Conservation (phyloP, 2,888 invertebrate genomes). For the Fragum fragum region DNA sequence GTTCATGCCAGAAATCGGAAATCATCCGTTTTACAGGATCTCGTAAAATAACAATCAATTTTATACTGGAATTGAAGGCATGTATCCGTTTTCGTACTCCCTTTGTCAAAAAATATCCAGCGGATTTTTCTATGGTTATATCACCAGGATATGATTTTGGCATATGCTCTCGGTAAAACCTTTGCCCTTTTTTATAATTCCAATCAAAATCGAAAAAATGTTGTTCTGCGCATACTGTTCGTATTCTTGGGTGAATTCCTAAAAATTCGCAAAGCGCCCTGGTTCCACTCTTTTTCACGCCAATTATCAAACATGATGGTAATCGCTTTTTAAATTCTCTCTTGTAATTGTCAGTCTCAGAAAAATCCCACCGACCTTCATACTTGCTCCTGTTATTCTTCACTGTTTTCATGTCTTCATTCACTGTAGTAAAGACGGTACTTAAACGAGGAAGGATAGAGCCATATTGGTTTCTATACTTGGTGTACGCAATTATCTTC, state of each 20-base stretch:
- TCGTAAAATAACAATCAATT: constrained; percentile 5
- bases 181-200: background rate
- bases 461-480: too few species aligned
- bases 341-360: too few species aligned
- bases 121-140: constrained; percentile 1
- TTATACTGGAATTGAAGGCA: background rate
- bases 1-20: background rate
- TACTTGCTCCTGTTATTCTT: too few species aligned
- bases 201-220: background rate
- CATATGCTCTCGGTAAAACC: background rate
- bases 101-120: background rate
- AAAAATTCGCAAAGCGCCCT: background rate
- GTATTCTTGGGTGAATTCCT: background rate
- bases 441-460: too few species aligned
- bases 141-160: background rate
- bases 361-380: too few species aligned
- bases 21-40: background rate
- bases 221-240: background rate
- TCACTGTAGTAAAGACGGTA: too few species aligned
- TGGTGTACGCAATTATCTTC: too few species aligned
- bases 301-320: background rate
- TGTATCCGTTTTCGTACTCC: background rate
- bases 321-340: background rate
- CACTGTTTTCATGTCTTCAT: too few species aligned
- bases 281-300: background rate